Base-by-base conservation (phyloP, 2,888 invertebrate species). In the Spisula solida region DNA sequence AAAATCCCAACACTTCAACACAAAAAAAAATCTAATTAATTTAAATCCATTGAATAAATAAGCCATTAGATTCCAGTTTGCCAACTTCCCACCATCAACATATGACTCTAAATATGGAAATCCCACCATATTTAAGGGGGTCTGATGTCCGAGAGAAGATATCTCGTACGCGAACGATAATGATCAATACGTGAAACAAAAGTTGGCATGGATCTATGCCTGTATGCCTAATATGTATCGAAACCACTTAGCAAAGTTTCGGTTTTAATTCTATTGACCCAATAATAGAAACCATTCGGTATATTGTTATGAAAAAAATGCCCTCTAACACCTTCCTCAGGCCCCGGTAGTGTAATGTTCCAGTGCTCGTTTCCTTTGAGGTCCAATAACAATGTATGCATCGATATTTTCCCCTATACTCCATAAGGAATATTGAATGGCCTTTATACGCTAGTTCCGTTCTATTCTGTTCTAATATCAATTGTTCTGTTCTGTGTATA, bases 51-150 rank as follows among this genome's bases (percentile, higher is more conserved):
- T 25, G 25, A 51, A 51, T 51, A 25, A 66, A 66, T 66, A 66
- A 66, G n/a, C 20, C 60, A 66, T 66, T 66, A 25, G n/a, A 66
- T 66, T 66, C 60, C 6, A 25, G 2, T 66, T 10, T 25, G 18
- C 60, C 25, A 5, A 25, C n/a, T 66, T 4, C 4, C 25, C 25
- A 66, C 25, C 60, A 25, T 25, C 60, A 66, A 66, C 60, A 66
- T 66, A 66, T 66, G 60, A 66, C n/a, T 66, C 60, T 25, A 25
- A 66, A 66, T 66, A 25, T 66, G 60, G 60, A 66, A 66, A 66
- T 66, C 25, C 60, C n/a, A 10, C 20, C 60, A 66, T 66, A 66
- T 66, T 66, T 66, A 66, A 66, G 25, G 60, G 60, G 6, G 60
- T 66, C 25, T 25, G 8, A 66, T 66, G 60, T 66, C 25, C 25